Evolutionary conservation across 1,140 invertebrate genomes (phyloP).

Genomic region (Hylaeus anthracinus): DNA sequence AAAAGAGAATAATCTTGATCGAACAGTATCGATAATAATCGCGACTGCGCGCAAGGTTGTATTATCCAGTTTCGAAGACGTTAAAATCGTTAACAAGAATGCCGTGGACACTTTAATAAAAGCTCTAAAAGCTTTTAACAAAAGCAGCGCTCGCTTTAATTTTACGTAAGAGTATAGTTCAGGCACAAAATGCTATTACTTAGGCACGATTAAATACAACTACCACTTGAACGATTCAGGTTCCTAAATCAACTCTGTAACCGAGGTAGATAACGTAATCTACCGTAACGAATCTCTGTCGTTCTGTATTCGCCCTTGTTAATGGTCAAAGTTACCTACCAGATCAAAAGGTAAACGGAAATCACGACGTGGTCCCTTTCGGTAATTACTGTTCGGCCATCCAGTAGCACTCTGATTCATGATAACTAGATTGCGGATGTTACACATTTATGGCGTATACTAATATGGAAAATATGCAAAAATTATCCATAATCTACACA

Average conservation of each 20-base stretch:
- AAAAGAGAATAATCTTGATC: neutral
- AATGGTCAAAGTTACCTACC: constrained; percentile 33
- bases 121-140: constrained; percentile 46
- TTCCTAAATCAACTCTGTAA: constrained; percentile 55
- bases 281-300: constrained; percentile 37
- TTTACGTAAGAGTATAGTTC: constrained; percentile 27
- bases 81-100: constrained; percentile 35
- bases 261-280: constrained; percentile 51
- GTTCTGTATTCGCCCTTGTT: constrained; percentile 32
- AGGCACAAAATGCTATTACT: constrained; percentile 37
- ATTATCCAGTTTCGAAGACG: neutral
- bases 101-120: constrained; percentile 37
- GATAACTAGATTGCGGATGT: neutral
- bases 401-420: neutral
- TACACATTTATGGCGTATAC: no score
- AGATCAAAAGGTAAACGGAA: constrained; percentile 25
- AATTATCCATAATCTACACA: no score
- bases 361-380: constrained; percentile 6
- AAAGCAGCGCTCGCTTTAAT: constrained; percentile 37
- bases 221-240: constrained; percentile 45
- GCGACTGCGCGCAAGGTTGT: neutral
- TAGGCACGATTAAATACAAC: constrained; percentile 41
- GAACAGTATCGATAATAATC: neutral
- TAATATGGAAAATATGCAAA: no score
- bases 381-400: constrained; percentile 6